Percentiles rank a stretch among this genome's conserved stretches.
These are phyloP conservation scores for Saimiri boliviensis DNA, from an alignment of 2,113 vertebrate species.

Conservation along the genomic window DNA sequence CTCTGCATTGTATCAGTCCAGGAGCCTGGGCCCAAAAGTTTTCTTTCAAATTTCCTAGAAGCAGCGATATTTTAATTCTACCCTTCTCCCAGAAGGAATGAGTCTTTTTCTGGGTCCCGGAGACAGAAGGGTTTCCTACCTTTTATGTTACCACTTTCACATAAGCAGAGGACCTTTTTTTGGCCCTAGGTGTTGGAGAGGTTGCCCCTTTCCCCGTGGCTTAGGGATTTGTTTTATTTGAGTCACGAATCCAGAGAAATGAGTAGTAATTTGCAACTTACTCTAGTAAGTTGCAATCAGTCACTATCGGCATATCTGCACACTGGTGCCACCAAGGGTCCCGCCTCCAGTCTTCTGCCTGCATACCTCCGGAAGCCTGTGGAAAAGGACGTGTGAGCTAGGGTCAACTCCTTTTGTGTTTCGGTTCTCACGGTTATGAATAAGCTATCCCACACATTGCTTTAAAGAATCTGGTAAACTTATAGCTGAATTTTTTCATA, in stretches of 20 bases:
- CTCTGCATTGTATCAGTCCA: neutral
- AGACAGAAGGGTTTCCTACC: neutral
- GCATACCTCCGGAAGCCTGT: neutral
- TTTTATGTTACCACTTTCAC: neutral
- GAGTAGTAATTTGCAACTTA: neutral
- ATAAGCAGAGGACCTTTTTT: neutral
- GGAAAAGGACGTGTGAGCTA: neutral
- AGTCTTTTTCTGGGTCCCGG: neutral
- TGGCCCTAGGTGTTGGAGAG: rapidly evolving
- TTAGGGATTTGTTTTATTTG: neutral
- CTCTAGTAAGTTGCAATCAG: neutral
- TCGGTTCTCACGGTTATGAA: neutral
- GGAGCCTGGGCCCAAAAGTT: neutral
- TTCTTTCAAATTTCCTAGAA: neutral
- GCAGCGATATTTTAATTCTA: neutral
- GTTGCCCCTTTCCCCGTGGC: neutral
- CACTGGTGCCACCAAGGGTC: neutral
- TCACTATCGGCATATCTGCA: neutral
- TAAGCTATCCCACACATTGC: neutral
- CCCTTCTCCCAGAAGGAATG: neutral
- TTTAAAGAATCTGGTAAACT: neutral
- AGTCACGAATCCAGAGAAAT: neutral
- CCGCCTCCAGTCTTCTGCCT: neutral
- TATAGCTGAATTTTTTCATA: neutral
- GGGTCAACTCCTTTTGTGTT: neutral